Evolutionary conservation across 2,113 vertebrate genomes (phyloP), one percentile per base, ranked within the genome.

Genomic region (Seriola rivoliana): DNA sequence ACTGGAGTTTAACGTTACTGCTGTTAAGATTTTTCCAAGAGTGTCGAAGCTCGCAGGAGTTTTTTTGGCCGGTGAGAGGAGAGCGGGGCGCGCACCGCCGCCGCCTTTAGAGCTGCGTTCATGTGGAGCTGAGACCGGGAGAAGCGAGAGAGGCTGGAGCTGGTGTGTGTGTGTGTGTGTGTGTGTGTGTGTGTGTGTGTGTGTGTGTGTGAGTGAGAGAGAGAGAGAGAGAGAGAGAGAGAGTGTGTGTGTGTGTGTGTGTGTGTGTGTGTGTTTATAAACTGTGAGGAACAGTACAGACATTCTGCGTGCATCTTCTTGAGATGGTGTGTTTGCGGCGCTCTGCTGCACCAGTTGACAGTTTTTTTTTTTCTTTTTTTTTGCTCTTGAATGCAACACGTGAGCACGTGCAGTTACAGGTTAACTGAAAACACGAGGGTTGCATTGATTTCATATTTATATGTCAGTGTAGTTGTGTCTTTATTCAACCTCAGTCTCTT

Each of bases 121-220:
- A 74, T 81, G 62, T 71, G 63, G 68, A 68, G 71, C 58, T 75
- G 66, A 85, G 80, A 82, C 82, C 77, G 85, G 66, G 79, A 85
- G 62, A 44, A 42, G 58, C 23, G 29, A 73, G 67, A 66, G 60
- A 54, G 38, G 38, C 10, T 77, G 69, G 71, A 69, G 78, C 70
- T 40, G 48, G 74, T 69, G 71, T 71, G 71, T 64, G 80, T 46
- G 74, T 58, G 69, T 29, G 44, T 17, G 63, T 3, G 69, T 2
- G 71, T 32, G 73, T 6, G 66, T 8, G 64, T 13, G 66, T 38
- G n/a, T n/a, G n/a, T n/a, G n/a, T n/a, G 54, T 16, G 60, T 63
- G 50, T 75, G 46, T 55, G 62, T 16, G 73, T 12, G 69, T 11
- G n/a, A 0, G 64, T 10, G 71, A 25, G 25, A 25, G 25, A 25